phyloP scores from a whole-genome alignment of 2,797 vertebrate genomes.

The Prionace glauca region DNA sequence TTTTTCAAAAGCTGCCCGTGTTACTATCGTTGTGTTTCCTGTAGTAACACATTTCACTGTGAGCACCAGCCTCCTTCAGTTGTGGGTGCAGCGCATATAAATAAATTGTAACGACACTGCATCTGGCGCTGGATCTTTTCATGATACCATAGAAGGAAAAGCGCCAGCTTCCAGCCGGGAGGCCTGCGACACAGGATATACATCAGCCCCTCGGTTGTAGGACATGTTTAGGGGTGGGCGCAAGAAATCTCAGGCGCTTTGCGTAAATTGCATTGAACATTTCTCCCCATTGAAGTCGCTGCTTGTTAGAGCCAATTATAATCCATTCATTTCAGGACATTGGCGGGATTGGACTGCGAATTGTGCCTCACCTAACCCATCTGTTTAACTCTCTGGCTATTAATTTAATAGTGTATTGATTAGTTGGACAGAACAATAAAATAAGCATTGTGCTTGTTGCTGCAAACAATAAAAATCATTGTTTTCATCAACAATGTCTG shows the following conservation, averaged over 20 bases:
- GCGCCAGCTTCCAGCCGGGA: background rate
- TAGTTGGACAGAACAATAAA: background rate
- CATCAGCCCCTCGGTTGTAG: background rate
- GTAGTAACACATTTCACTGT: background rate
- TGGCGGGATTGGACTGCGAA: background rate
- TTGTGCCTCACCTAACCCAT: background rate
- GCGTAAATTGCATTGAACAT: background rate
- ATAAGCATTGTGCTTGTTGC: background rate
- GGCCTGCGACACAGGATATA: background rate
- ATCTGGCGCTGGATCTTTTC: background rate
- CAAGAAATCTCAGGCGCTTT: background rate
- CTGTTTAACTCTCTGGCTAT: background rate
- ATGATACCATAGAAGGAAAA: background rate
- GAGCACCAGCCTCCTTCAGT: background rate
- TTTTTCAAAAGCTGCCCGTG: background rate
- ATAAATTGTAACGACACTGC: background rate
- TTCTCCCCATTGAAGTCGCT: background rate
- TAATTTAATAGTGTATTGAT: background rate
- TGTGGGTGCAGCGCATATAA: background rate
- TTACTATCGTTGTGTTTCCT: background rate
- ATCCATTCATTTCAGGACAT: background rate
- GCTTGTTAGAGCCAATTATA: background rate
- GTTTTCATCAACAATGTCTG: background rate
- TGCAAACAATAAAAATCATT: background rate
- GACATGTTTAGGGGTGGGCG: background rate